A percentile compares a stretch with the other conserved stretches of the same genome.
Conservation (phyloP, 2,113 vertebrate genomes). For the Coreoperca whiteheadi region DNA sequence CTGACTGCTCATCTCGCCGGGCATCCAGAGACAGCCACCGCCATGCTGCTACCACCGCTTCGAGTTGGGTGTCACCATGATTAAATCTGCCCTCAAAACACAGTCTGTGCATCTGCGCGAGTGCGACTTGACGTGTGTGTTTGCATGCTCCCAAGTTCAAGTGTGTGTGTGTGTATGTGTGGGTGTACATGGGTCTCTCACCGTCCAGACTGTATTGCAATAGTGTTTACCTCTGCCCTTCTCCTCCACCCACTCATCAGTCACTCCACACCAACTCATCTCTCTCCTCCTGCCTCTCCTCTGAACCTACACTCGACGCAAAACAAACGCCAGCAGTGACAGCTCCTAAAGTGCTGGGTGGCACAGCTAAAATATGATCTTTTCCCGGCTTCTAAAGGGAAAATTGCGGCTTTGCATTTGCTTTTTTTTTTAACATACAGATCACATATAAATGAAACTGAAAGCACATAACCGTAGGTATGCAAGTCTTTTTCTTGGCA, state of each 20-base stretch:
- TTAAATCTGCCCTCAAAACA: conserved; percentile 74
- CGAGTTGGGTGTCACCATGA: conserved; percentile 75
- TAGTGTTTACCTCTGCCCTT: conserved; percentile 73
- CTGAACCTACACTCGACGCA: conserved; percentile 61
- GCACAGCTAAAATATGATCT: conserved; percentile 45
- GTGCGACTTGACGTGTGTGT: conserved; percentile 31
- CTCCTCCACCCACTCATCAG: conserved; percentile 73
- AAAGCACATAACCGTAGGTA: background rate
- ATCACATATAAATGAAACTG: background rate
- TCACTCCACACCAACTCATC: conserved; percentile 74
- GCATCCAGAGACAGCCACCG: conserved; percentile 72
- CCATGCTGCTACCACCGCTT: conserved; percentile 62
- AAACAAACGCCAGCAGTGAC: conserved; percentile 67
- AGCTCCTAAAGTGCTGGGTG: conserved; percentile 54
- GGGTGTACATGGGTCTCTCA: conserved; percentile 49
- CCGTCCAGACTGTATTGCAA: conserved; percentile 66
- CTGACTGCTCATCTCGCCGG: conserved; percentile 84
- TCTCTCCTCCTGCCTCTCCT: conserved; percentile 57
- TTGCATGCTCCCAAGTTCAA: conserved; percentile 22
- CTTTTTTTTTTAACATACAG: conserved; percentile 34
- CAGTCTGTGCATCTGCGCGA: conserved; percentile 33
- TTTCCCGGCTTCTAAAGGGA: conserved; percentile 3
- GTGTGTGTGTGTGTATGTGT: conserved; percentile 29
- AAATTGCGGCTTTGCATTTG: conserved; percentile 37
- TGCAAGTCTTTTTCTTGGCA: background rate